Base-by-base conservation (phyloP, 2,888 invertebrate species). In the Silvanus unidentatus region DNA sequence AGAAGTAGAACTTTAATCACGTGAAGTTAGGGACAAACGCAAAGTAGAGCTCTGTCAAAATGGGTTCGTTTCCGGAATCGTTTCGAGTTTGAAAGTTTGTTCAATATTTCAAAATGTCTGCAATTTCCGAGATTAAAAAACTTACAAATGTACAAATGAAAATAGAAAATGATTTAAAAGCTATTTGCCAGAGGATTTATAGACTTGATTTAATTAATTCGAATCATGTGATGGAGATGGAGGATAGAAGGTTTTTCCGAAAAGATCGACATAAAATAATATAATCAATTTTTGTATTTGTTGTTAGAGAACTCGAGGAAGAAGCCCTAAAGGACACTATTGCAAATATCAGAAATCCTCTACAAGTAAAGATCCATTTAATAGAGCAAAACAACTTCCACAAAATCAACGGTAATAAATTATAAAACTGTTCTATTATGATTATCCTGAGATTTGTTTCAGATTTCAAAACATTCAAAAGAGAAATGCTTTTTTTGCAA, bases 381-480 rank as follows among this genome's bases (percentile, higher is more conserved):
- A 42, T 60, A 36, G 48, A 44, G 35, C 40, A 54, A n/a, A 52
- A 57, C n/a, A 53, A 53, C 38, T 40, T 59, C 29, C 43, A 48
- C 15, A 48, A 52, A 29, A 45, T 54, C 4, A 47, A 32, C 34
- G 51, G 53, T 54, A 28, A 41, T 38, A n/a, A 48, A 36, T 46
- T 42, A 34, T 46, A n/a, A n/a, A n/a, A n/a, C n/a, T 22, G 22
- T 22, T 22, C 22, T 3, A 22, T 22, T 5, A 22, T 22, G 4
- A 22, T 22, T 22, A 22, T 22, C 8, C 4, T 22, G 8, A 22
- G 8, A 3, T 5, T 3, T 22, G 22, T 47, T 42, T 22, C 40
- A 64, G 67, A 67, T 56, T 55, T 66, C 11, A 58, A 60, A 30
- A 48, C 49, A 43, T 62, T 67, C 36, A 65, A 66, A 55, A 55